These are phyloP conservation scores for Eutolmus rufibarbis DNA, from an alignment of 2,888 invertebrate genomes.

Conservation along the genomic window DNA sequence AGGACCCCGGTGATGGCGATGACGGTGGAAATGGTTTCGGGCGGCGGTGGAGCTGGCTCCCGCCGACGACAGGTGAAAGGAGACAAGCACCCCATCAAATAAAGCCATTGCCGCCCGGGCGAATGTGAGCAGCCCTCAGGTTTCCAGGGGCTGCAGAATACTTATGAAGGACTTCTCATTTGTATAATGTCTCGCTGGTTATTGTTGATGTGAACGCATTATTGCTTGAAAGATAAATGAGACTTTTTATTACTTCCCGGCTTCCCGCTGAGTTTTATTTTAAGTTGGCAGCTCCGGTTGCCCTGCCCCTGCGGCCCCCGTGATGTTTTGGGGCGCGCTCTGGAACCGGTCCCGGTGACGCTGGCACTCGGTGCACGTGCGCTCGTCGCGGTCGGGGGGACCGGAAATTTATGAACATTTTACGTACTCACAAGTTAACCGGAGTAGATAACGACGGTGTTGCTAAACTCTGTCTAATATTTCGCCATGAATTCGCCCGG, in stretches of 20 bases:
- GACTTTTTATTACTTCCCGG: slow-evolving; percentile 38
- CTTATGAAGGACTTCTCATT: slow-evolving; percentile 35
- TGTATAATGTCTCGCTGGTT: slow-evolving; percentile 37
- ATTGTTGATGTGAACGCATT: slow-evolving; percentile 41
- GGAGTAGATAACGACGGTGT: background rate
- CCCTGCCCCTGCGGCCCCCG: background rate
- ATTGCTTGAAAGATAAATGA: slow-evolving; percentile 37
- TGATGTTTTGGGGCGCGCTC: background rate
- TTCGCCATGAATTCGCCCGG: background rate
- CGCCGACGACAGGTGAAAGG: slow-evolving; percentile 8
- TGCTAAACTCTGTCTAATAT: background rate
- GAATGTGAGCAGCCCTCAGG: background rate
- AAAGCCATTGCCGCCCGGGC: slow-evolving; percentile 16
- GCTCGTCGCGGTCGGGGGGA: background rate
- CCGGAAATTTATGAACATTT: background rate
- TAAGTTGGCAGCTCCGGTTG: slow-evolving; percentile 1
- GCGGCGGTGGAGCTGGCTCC: background rate
- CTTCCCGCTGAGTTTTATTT: slow-evolving; percentile 36
- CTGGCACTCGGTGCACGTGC: background rate
- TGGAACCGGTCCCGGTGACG: background rate
- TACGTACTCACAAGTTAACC: background rate
- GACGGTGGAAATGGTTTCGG: background rate
- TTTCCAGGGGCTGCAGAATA: background rate
- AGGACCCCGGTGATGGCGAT: background rate
- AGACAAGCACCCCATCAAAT: slow-evolving; percentile 36